These are phyloP conservation scores for Odontamblyopus rebecca DNA, from an alignment of 2,797 vertebrate genomes.

Conservation along the genomic window DNA sequence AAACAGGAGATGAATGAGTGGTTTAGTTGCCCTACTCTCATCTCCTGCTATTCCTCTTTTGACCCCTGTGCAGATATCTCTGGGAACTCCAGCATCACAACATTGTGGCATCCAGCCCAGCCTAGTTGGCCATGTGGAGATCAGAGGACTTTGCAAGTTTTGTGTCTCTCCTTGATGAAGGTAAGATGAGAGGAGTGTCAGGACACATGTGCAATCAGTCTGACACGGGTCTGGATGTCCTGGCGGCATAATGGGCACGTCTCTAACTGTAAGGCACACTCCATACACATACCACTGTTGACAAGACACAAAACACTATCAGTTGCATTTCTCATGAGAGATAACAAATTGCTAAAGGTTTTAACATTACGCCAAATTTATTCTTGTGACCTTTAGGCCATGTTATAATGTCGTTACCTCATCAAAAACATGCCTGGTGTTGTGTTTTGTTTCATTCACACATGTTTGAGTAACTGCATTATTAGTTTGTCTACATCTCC, in stretches of 20 bases:
- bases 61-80: constrained; percentile 26
- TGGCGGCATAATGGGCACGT: constrained; percentile 98
- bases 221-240: constrained; percentile 96
- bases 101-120: constrained; percentile 37
- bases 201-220: constrained; percentile 98
- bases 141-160: constrained; percentile 39
- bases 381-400: too few species aligned
- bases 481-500: too few species aligned
- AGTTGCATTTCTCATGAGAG: neutral
- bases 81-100: constrained; percentile 35
- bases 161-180: constrained; percentile 48
- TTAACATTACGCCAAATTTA: too few species aligned
- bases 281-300: constrained; percentile 96
- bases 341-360: neutral
- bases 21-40: constrained; percentile 39
- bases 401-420: too few species aligned
- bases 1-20: constrained; percentile 47
- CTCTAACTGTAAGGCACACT: constrained; percentile 99
- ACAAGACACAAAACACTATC: neutral
- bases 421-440: too few species aligned
- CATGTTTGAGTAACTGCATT: too few species aligned
- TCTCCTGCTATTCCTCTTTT: constrained; percentile 36
- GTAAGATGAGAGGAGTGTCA: constrained; percentile 79
- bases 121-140: constrained; percentile 49
- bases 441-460: too few species aligned